These are phyloP conservation scores for Leptosomus discolor DNA, from an alignment of 2,113 vertebrate species.

Conservation along the genomic window DNA sequence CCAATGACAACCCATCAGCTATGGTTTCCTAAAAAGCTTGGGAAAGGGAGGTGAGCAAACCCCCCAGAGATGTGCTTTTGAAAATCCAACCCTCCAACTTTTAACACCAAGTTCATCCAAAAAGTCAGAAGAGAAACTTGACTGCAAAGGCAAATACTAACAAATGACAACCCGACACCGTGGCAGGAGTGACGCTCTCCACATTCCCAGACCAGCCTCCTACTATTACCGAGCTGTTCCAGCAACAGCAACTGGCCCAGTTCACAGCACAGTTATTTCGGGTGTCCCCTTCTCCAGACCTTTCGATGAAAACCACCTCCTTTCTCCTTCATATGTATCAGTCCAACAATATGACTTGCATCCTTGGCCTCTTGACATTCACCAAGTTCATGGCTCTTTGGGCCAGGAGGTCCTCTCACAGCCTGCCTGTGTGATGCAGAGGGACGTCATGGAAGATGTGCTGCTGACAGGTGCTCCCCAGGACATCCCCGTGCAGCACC, in stretches of 20 bases:
- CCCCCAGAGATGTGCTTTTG: background rate
- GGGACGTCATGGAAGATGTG: background rate
- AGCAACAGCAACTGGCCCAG: conserved; percentile 8
- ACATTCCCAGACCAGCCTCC: conserved; percentile 3
- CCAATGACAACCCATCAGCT: background rate
- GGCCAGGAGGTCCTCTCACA: background rate
- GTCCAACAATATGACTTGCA: background rate
- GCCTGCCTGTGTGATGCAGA: background rate
- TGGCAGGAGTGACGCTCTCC: background rate
- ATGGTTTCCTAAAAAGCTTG: background rate
- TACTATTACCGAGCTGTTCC: background rate
- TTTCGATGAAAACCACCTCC: background rate
- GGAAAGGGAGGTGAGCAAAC: background rate
- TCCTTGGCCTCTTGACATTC: background rate
- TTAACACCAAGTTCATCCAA: background rate
- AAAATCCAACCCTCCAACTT: background rate
- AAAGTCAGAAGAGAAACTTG: background rate
- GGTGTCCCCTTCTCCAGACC: background rate
- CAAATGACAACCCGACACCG: background rate
- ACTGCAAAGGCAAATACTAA: background rate
- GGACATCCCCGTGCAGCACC: background rate
- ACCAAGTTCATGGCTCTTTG: background rate
- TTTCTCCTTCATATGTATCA: background rate
- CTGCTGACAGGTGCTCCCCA: background rate
- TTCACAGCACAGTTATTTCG: background rate